Evolutionary conservation across 2,797 vertebrate genomes (phyloP).

Genomic region (Trachops cirrhosus): DNA sequence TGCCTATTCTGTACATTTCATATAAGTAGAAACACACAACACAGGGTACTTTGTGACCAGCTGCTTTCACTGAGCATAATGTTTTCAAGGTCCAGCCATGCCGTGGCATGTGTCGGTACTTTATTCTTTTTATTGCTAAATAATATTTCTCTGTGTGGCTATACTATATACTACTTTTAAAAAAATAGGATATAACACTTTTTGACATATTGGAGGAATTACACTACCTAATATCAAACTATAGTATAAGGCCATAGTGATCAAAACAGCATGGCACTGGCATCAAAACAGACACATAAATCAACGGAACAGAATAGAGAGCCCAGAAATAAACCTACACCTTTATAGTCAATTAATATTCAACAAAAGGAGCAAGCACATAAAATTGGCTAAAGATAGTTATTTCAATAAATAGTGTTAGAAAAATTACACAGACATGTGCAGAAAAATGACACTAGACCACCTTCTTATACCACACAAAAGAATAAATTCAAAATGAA

Average conservation of each 20-base stretch:
- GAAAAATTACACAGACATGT: background rate
- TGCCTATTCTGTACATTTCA: background rate
- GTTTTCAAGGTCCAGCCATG: background rate
- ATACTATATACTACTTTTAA: background rate
- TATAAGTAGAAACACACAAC: background rate
- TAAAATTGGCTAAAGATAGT: background rate
- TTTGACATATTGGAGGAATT: background rate
- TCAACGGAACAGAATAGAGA: background rate
- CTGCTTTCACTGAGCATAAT: background rate
- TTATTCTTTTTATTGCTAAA: background rate
- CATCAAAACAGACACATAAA: background rate
- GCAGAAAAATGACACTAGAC: background rate
- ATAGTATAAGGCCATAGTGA: background rate
- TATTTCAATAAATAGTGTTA: background rate
- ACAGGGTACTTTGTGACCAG: background rate
- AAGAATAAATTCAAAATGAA: background rate
- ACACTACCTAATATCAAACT: background rate
- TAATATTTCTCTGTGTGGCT: background rate
- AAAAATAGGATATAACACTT: background rate
- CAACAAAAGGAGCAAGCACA: background rate
- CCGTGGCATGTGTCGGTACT: background rate
- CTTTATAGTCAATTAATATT: background rate
- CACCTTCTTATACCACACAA: background rate
- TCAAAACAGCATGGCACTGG: background rate
- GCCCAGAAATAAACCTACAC: background rate